Evolutionary conservation across 2,797 vertebrate genomes (phyloP), one percentile per base, ranked within the genome.

Genomic region (Centroberyx gerrardi): DNA sequence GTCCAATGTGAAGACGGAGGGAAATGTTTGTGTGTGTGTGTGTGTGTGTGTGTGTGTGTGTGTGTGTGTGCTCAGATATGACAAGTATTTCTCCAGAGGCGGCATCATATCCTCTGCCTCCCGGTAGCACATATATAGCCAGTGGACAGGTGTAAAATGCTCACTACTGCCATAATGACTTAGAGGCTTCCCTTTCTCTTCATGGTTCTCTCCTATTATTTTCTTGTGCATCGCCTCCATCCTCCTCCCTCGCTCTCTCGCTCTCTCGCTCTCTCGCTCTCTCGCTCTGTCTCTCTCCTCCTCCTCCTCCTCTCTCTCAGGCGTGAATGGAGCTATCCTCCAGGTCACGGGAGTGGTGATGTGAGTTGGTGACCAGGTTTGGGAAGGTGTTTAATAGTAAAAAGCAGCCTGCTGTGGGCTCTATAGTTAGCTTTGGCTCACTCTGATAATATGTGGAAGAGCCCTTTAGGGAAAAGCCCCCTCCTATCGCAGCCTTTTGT

Each of bases 371-470:
- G 88, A 81, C 82, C 81, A 73, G 72, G 78, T 86, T 89, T 81
- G 80, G 74, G 84, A 90, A 81, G 73, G 77, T 90, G 90, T 90
- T 91, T 93, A 93, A 95, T 93, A 89, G 89, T 88, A 82, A 81
- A 81, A 86, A 79, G 67, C 74, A 40, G 72, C 83, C 86, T 66
- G 74, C 86, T 89, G 89, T 29, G 81, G n/a, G 22, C 65, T 65
- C 78, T 88, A 76, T 76, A 81, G 72, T 84, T 87, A 84, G 76
- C 60, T 62, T 22, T 28, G 14, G 8, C 54, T 72, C 69, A 17
- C 27, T 58, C 52, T 64, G 62, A 60, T 56, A 22, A 70, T 73
- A 40, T 76, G 67, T 42, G 71, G 49, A 44, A 8, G 38, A 28
- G 56, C 42, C 46, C 48, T 71, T 79, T 18, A 53, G 62, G 67